Evolutionary conservation across 2,797 vertebrate species (phyloP), one percentile per base, ranked within the genome.

Genomic region (Taeniopygia guttata): DNA sequence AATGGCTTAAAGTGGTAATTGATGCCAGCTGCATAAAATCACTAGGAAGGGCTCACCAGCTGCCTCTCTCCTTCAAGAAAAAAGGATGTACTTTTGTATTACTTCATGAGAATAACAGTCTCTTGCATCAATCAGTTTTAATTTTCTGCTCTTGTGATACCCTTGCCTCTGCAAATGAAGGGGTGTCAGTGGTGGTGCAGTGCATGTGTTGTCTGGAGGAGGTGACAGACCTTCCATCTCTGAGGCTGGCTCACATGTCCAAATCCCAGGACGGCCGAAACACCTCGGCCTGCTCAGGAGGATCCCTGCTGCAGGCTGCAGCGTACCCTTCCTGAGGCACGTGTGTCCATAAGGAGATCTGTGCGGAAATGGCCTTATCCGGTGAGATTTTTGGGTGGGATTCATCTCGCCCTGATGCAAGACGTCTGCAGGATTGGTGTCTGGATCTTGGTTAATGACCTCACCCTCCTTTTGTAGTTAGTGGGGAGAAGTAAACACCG

Each of bases 11-110:
- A 97, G 95, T 96, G 92, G 87, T 97, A 96, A 97, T 97, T 96
- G 96, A 91, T 89, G 87, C 94, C 97, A 96, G 96, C 96, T 97
- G 97, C 94, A 76, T 96, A 94, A 92, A 96, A 96, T 95, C 89
- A 55, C 78, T 52, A 19, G 88, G 83, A 79, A 51, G 63, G 69
- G 86, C 67, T 86, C 69, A 90, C 93, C 97, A 97, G 95, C 97
- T 97, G 96, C 96, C 83, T 94, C 67, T 56, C n/a, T 87, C 70
- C 48, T 70, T 59, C 87, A 92, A 93, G 91, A 86, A 95, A 89
- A 90, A 90, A 90, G 49, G 76, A 93, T 70, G 21, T 81, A 85
- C 73, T 81, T 87, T 90, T 91, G 45, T 68, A 62, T 88, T 91
- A 69, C 62, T 95, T 87, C 55, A 27, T 32, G 58, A 80, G 87